A percentile compares a stretch with the other conserved stretches of the same genome.
Evolutionary conservation across 1,140 invertebrate species (phyloP).

Genomic region (Drosophila nikananu): DNA sequence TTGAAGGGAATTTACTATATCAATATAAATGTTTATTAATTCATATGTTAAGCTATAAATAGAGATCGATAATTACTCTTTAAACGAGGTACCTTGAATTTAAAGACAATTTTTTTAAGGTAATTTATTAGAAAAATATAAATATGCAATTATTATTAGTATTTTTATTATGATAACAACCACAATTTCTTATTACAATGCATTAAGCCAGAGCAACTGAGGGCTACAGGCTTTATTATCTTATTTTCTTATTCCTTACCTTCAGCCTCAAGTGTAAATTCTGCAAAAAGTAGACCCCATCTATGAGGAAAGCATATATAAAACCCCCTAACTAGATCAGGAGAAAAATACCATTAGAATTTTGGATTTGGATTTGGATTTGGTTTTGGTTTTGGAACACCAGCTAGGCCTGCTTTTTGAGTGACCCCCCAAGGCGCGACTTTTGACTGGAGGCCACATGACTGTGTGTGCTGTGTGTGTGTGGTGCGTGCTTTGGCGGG

Average conservation of each 20-base stretch:
- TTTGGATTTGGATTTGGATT: too few species aligned
- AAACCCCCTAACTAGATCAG: neutral
- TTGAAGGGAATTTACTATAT: too few species aligned
- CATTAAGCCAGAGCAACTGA: too few species aligned
- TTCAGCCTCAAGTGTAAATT: neutral
- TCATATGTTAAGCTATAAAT: neutral
- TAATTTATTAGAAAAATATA: neutral
- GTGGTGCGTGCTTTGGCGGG: slow-evolving; percentile 16
- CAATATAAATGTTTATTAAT: too few species aligned
- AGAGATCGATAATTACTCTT: neutral
- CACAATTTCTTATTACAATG: too few species aligned
- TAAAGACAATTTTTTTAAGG: neutral
- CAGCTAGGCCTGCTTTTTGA: neutral
- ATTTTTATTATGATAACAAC: too few species aligned
- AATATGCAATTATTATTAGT: neutral
- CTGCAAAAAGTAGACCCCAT: neutral
- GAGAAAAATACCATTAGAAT: neutral
- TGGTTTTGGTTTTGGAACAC: neutral
- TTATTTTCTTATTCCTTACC: neutral
- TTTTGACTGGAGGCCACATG: slow-evolving; percentile 14
- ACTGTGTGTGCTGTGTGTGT: neutral
- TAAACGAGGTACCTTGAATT: neutral
- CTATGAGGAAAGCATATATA: neutral
- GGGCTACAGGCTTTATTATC: too few species aligned
- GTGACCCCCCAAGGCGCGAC: slow-evolving; percentile 18